Conservation (phyloP, 2,797 vertebrate species). For the Protosalanx chinensis region DNA sequence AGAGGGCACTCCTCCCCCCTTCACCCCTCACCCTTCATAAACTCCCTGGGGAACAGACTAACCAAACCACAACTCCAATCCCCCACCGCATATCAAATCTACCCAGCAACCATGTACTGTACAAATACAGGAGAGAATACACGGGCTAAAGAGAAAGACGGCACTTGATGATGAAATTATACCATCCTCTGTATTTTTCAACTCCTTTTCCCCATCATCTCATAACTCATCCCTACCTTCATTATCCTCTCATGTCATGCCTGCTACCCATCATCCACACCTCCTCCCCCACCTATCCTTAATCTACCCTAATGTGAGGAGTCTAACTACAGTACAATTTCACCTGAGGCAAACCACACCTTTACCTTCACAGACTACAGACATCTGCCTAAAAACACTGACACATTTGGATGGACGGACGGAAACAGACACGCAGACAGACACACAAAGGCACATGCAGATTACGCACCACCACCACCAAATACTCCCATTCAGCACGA, state of each 20-base stretch:
- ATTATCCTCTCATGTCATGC: slow-evolving; percentile 33
- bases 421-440: neutral
- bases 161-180: slow-evolving; percentile 2
- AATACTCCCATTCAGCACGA: neutral
- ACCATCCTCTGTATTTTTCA: slow-evolving; percentile 34
- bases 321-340: neutral
- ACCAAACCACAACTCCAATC: slow-evolving; percentile 46
- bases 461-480: slow-evolving; percentile 19
- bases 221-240: neutral
- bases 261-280: slow-evolving; percentile 7
- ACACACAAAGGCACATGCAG: slow-evolving; percentile 6
- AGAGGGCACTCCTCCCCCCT: slow-evolving; percentile 45
- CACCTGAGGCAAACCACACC: neutral
- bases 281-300: neutral
- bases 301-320: neutral
- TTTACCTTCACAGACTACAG: neutral
- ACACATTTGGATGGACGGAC: too few relatives aligned
- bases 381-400: neutral
- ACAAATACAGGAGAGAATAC: neutral
- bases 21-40: slow-evolving; percentile 30
- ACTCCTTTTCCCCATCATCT: slow-evolving; percentile 33
- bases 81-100: slow-evolving; percentile 33
- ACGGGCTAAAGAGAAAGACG: neutral
- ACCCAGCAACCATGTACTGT: slow-evolving; percentile 30
- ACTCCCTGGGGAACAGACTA: slow-evolving; percentile 45